phyloP scores from a whole-genome alignment of 2,113 vertebrate species.

The Anoura caudifer region DNA sequence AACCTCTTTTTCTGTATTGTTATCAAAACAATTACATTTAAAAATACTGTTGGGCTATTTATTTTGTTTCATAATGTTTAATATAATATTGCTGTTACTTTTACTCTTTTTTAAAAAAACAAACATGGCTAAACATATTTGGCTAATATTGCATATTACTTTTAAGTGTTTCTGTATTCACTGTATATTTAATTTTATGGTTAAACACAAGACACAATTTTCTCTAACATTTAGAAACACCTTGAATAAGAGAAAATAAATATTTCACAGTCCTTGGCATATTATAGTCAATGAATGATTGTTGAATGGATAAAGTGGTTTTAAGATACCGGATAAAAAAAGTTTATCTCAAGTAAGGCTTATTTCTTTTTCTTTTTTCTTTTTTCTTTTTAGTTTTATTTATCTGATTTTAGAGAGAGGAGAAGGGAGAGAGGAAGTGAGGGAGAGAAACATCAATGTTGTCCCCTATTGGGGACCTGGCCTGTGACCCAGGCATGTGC shows the following conservation, averaged over 20 bases:
- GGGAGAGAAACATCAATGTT: no score
- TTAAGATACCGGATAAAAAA: slow-evolving; percentile 9
- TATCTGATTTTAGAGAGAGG: no score
- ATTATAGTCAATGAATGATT: not conserved
- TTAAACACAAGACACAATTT: not conserved
- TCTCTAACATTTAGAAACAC: not conserved
- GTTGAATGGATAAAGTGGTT: not conserved
- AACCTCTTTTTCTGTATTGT: not conserved
- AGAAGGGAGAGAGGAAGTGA: no score
- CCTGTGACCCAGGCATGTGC: no score
- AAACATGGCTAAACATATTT: slow-evolving; percentile 24
- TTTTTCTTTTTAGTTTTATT: not conserved
- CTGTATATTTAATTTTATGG: slow-evolving; percentile 39
- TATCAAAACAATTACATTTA: not conserved
- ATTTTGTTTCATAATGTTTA: not conserved
- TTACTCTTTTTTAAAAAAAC: not conserved
- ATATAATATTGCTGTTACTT: not conserved
- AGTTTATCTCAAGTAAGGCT: not conserved
- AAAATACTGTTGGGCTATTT: not conserved
- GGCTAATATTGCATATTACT: not conserved
- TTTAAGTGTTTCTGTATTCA: not conserved
- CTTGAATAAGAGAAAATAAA: not conserved
- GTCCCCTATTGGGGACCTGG: no score
- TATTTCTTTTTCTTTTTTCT: not conserved
- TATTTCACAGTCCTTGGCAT: not conserved